Conservation (phyloP, 1,140 invertebrate genomes). For the Phenacoccus solenopsis region DNA sequence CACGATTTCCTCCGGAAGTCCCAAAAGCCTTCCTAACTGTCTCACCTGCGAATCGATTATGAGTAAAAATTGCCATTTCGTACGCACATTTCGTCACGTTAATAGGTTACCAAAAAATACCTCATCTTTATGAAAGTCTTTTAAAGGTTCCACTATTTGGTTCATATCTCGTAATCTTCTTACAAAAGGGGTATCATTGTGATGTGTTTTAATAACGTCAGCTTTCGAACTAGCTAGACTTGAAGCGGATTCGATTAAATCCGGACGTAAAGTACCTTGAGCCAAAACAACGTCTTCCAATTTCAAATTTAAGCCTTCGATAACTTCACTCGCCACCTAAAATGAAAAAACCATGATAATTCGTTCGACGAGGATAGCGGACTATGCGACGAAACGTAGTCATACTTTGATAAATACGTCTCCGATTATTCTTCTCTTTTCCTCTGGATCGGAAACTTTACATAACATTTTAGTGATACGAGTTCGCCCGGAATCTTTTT, state of each 20-base stretch:
- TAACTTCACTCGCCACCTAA: slow-evolving; percentile 65
- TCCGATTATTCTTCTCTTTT: slow-evolving; percentile 97
- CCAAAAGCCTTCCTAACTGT: slow-evolving; percentile 71
- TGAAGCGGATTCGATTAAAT: slow-evolving; percentile 96
- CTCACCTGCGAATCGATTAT: slow-evolving; percentile 35
- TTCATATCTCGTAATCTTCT: slow-evolving; percentile 69
- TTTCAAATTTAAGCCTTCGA: slow-evolving; percentile 65
- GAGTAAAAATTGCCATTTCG: background rate
- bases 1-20: slow-evolving; percentile 72
- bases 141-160: slow-evolving; percentile 90
- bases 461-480: slow-evolving; percentile 77
- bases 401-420: slow-evolving; percentile 84
- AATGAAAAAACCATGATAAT: slow-evolving; percentile 6
- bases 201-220: slow-evolving; percentile 98
- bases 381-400: background rate
- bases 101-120: slow-evolving; percentile 42
- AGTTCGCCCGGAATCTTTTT: slow-evolving; percentile 42
- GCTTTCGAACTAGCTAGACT: slow-evolving; percentile 68
- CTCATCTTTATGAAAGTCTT: slow-evolving; percentile 99
- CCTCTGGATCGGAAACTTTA: slow-evolving; percentile 78
- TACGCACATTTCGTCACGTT: background rate
- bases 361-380: too few species aligned
- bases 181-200: slow-evolving; percentile 97
- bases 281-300: slow-evolving; percentile 75
- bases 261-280: slow-evolving; percentile 88